Evolutionary conservation across 2,113 vertebrate genomes (phyloP), one percentile per base, ranked within the genome.

Genomic region (Protobothrops flavoviridis): DNA sequence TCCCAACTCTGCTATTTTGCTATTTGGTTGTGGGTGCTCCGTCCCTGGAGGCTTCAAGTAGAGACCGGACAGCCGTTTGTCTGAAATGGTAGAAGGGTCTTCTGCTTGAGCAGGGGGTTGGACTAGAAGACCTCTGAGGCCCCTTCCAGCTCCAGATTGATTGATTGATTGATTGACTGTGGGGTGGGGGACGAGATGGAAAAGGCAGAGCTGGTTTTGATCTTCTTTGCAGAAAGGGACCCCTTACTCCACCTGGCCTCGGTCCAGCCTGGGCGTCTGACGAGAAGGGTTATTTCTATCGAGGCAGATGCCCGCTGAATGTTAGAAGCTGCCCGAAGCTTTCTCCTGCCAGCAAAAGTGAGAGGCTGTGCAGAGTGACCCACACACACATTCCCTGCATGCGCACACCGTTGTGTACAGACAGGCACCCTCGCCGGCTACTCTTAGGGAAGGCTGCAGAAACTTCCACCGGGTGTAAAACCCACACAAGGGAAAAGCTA

Each of bases 251-350:
- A 93, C 6, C 92, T 33, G 7, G 24, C 24, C 24, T 5, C 3
- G 59, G n/a, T 56, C 55, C 92, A 91, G 48, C 33, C 56, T 6
- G 39, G 92, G 52, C 56, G 9, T 59, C 57, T 64, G 89, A 91
- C 57, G 50, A 39, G 23, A 4, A 4, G 6, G 85, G 85, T 91
- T 93, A 91, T 93, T 93, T 93, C 93, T 81, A 93, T 48, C 59
- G 4, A 33, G 57, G 59, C 69, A 55, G 56, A 23, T 26, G 21
- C 50, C 29, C 3, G 57, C 59, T n/a, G 59, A 93, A 57, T n/a
- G 90, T 33, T 9, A 55, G 43, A 48, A 69, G 89, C 89, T 29
- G 56, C 45, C 56, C 23, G 8, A 0, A 50, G 50, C 59, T 13
- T 20, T 23, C 17, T 24, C 17, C 2, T 33, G 85, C 89, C 93